phyloP scores from a whole-genome alignment of 1,140 invertebrate genomes.

The Zaprionus camerounensis region DNA sequence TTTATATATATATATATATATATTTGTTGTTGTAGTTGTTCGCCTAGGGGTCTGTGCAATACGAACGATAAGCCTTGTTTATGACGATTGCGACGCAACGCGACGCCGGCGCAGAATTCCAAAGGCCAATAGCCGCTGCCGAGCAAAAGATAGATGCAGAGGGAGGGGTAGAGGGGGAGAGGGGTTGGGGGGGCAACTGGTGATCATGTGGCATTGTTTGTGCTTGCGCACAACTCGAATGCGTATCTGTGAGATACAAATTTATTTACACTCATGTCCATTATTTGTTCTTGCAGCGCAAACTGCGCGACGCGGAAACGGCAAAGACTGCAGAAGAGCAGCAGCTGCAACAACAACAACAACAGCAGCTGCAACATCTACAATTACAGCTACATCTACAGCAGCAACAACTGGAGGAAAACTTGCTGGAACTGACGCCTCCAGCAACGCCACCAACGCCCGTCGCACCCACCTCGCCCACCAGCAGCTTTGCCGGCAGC shows the following conservation, averaged over 20 bases:
- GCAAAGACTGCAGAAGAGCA: constrained; percentile 34
- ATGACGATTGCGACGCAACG: constrained; percentile 52
- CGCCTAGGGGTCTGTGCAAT: constrained; percentile 45
- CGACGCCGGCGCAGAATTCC: constrained; percentile 34
- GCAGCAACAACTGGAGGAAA: constrained; percentile 48
- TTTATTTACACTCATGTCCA: constrained; percentile 62
- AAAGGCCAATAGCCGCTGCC: constrained; percentile 76
- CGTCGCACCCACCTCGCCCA: constrained; percentile 58
- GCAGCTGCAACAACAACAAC: neutral
- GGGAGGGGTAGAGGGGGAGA: constrained; percentile 10
- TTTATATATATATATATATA: neutral
- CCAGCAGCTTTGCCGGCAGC: constrained; percentile 61
- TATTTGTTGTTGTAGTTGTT: constrained; percentile 26
- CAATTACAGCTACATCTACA: constrained; percentile 22
- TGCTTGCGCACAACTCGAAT: constrained; percentile 24
- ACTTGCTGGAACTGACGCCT: constrained; percentile 63
- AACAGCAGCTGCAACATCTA: constrained; percentile 14
- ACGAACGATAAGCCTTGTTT: constrained; percentile 66
- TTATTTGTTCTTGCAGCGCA: constrained; percentile 63
- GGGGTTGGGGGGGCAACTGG: constrained; percentile 30
- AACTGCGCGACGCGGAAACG: constrained; percentile 55
- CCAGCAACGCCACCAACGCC: constrained; percentile 67
- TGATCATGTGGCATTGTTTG: constrained; percentile 50
- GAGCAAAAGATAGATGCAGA: constrained; percentile 9
- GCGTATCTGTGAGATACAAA: constrained; percentile 45